These are phyloP conservation scores for Egretta garzetta DNA, from an alignment of 2,113 vertebrate genomes.

Conservation along the genomic window DNA sequence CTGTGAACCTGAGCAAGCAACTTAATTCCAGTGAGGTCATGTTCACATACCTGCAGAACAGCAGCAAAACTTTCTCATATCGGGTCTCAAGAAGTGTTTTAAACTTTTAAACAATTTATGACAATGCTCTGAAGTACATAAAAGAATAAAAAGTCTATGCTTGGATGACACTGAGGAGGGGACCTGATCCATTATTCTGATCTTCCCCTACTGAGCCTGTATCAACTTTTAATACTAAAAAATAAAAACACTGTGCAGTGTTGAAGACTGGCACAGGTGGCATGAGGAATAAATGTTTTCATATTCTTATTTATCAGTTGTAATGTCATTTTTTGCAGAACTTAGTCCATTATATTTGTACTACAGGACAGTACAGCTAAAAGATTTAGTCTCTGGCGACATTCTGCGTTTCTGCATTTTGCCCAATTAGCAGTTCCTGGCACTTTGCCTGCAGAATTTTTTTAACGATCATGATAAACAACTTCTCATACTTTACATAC, in stretches of 20 bases:
- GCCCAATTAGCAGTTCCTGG: neutral
- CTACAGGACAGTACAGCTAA: neutral
- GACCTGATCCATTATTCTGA: neutral
- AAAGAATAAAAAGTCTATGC: neutral
- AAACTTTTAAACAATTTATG: neutral
- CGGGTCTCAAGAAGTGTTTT: neutral
- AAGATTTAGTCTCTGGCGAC: neutral
- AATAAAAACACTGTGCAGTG: neutral
- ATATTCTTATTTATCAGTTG: neutral
- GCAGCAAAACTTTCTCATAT: neutral
- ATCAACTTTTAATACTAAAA: neutral
- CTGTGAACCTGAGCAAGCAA: neutral
- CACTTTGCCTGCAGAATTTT: neutral
- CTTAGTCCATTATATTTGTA: neutral
- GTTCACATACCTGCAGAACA: neutral
- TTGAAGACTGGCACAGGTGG: neutral
- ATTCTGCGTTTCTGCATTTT: neutral
- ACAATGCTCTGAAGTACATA: neutral
- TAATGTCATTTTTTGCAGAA: neutral
- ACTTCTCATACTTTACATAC: neutral
- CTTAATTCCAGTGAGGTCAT: neutral
- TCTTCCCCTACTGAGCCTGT: neutral
- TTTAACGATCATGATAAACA: neutral
- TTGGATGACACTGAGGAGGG: neutral
- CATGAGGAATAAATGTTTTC: neutral